phyloP scores from a whole-genome alignment of 1,140 invertebrate genomes.

The Calycopis cecrops region DNA sequence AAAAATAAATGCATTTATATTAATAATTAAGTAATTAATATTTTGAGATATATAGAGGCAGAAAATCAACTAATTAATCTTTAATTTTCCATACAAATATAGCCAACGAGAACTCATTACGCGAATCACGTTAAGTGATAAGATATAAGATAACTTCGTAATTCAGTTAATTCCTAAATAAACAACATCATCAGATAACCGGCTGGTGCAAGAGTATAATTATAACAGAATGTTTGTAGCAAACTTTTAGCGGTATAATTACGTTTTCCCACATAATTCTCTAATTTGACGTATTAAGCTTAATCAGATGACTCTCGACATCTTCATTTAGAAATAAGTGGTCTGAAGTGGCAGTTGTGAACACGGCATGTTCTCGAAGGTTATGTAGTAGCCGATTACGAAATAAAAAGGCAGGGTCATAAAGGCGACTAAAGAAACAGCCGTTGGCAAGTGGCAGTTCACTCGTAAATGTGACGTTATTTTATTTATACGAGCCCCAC shows the following conservation, averaged over 20 bases:
- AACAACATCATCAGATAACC: neutral
- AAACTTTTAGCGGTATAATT: constrained; percentile 6
- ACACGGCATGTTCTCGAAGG: neutral
- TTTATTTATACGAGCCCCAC: constrained; percentile 64
- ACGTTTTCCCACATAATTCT: neutral
- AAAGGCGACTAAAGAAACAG: constrained; percentile 15
- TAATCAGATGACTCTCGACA: constrained; percentile 2
- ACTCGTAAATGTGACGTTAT: constrained; percentile 50
- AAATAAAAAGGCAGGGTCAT: constrained; percentile 21
- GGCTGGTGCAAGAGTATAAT: neutral
- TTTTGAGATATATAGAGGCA: neutral
- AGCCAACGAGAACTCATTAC: neutral
- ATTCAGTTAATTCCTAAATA: constrained; percentile 6
- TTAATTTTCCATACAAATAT: too few species aligned
- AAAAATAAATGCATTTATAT: neutral
- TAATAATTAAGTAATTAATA: neutral
- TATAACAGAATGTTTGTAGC: neutral
- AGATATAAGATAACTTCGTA: constrained; percentile 1
- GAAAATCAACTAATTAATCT: too few species aligned
- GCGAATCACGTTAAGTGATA: neutral
- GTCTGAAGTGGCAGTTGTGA: neutral
- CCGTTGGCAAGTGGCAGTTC: constrained; percentile 39
- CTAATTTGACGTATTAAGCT: neutral
- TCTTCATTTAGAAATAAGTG: constrained; percentile 1
- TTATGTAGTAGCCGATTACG: constrained; percentile 9